These are phyloP conservation scores for Lacanobia wlatinum DNA, from an alignment of 2,888 invertebrate species.

Conservation along the genomic window DNA sequence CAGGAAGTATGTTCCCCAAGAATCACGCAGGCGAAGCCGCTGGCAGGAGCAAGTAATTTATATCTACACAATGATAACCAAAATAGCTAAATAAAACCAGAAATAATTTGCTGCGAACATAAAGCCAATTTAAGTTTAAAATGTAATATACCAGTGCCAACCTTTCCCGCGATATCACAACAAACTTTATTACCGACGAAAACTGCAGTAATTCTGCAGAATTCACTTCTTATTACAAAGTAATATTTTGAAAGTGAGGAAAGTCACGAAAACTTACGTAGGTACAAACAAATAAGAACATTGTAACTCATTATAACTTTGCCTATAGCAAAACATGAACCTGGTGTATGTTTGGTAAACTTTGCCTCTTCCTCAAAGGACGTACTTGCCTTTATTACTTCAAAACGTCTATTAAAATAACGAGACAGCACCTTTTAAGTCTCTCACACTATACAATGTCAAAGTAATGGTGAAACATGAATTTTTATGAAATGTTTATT, in stretches of 20 bases:
- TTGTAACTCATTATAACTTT: conserved; percentile 80
- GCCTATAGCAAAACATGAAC: conserved; percentile 68
- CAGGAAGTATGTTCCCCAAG: no score
- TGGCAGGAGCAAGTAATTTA: no score
- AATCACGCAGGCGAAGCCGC: no score
- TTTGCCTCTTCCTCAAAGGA: conserved; percentile 62
- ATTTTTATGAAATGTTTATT: not conserved
- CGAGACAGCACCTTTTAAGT: conserved; percentile 58
- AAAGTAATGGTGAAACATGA: conserved; percentile 37
- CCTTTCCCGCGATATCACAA: conserved; percentile 20
- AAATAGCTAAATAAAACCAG: not conserved
- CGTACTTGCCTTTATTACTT: conserved; percentile 68
- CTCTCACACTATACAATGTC: conserved; percentile 59
- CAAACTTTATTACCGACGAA: conserved; percentile 36
- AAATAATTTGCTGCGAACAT: not conserved
- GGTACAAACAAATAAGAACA: conserved; percentile 69
- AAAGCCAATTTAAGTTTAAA: conserved; percentile 23
- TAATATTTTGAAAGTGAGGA: conserved; percentile 68
- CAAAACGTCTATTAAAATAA: conserved; percentile 65
- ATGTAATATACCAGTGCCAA: conserved; percentile 10
- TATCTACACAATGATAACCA: no score
- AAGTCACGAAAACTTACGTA: conserved; percentile 72
- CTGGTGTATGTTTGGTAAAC: conserved; percentile 65
- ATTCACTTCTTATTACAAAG: conserved; percentile 60
- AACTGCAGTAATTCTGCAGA: conserved; percentile 64